Conservation (phyloP, 2,888 invertebrate species). For the Spodoptera picta region DNA sequence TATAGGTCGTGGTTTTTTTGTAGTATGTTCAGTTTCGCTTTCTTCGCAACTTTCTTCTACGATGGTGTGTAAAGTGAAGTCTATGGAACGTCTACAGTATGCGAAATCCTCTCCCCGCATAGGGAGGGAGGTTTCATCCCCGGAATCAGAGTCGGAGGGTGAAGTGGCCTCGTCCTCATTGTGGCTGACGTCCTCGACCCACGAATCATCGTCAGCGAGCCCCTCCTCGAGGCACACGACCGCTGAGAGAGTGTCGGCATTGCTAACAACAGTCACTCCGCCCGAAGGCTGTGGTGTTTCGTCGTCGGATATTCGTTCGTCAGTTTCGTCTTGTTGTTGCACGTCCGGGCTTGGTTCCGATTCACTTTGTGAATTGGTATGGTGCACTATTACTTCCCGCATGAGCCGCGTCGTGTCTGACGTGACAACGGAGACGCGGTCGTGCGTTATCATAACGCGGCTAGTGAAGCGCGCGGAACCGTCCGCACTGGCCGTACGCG, state of each 20-base stretch:
- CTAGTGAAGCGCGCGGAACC: slow-evolving; percentile 93
- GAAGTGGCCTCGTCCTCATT: slow-evolving; percentile 93
- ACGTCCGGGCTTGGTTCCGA: slow-evolving; percentile 68
- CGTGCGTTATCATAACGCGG: slow-evolving; percentile 96
- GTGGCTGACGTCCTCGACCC: slow-evolving; percentile 96
- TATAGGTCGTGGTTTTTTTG: slow-evolving; percentile 90
- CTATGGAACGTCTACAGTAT: slow-evolving; percentile 94
- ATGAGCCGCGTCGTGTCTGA: slow-evolving; percentile 93
- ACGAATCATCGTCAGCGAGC: slow-evolving; percentile 96
- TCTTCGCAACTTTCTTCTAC: slow-evolving; percentile 98
- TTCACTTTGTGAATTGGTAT: slow-evolving; percentile 90
- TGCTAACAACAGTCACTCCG: slow-evolving; percentile 92
- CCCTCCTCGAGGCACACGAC: slow-evolving; percentile 94
- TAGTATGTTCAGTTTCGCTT: slow-evolving; percentile 93
- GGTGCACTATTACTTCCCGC: slow-evolving; percentile 90
- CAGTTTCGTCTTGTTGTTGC: slow-evolving; percentile 77
- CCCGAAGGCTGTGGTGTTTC: slow-evolving; percentile 84
- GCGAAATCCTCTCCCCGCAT: slow-evolving; percentile 94
- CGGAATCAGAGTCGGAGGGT: slow-evolving; percentile 91
- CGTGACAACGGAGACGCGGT: slow-evolving; percentile 93
- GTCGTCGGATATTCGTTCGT: slow-evolving; percentile 83
- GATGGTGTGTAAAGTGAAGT: slow-evolving; percentile 97
- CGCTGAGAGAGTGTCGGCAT: slow-evolving; percentile 91
- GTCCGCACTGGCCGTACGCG: slow-evolving; percentile 88
- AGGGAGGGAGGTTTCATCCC: slow-evolving; percentile 91